Conservation (phyloP, 1,140 invertebrate species). For the Mactra quadrangularis region DNA sequence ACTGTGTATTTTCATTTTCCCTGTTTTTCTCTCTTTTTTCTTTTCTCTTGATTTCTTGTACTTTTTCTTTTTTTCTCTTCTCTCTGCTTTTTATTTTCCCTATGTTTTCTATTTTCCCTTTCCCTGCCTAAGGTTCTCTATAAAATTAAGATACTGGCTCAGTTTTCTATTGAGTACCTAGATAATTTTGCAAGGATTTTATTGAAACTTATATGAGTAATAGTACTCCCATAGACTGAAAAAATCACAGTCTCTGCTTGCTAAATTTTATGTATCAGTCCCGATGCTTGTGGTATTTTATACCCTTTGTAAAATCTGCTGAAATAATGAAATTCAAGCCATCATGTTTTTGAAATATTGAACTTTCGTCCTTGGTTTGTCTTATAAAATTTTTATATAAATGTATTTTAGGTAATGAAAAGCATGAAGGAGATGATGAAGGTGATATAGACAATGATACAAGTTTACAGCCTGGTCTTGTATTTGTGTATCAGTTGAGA, state of each 20-base stretch:
- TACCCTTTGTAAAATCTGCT: too few relatives aligned
- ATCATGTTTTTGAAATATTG: too few relatives aligned
- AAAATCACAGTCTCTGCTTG: too few relatives aligned
- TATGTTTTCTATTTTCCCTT: neutral
- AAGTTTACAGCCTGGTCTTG: conserved; percentile 50
- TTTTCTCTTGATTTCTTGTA: too few relatives aligned
- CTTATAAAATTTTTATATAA: too few relatives aligned
- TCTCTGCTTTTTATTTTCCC: neutral
- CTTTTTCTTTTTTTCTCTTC: neutral
- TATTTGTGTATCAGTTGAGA: conserved; percentile 75
- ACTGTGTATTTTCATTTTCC: neutral
- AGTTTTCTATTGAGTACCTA: too few relatives aligned
- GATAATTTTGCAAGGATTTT: neutral
- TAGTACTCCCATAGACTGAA: too few relatives aligned
- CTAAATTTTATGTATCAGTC: too few relatives aligned
- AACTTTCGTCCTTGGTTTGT: too few relatives aligned
- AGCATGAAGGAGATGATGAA: neutral
- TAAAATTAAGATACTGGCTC: conserved; percentile 7
- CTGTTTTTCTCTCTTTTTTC: neutral
- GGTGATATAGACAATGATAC: conserved; percentile 47
- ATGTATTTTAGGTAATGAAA: conserved; percentile 16
- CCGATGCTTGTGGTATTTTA: too few relatives aligned
- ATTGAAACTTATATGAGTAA: neutral
- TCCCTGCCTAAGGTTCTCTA: neutral
- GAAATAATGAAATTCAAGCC: too few relatives aligned